Evolutionary conservation across 2,113 vertebrate species (phyloP), one percentile per base, ranked within the genome.

Genomic region (Pelodiscus sinensis): DNA sequence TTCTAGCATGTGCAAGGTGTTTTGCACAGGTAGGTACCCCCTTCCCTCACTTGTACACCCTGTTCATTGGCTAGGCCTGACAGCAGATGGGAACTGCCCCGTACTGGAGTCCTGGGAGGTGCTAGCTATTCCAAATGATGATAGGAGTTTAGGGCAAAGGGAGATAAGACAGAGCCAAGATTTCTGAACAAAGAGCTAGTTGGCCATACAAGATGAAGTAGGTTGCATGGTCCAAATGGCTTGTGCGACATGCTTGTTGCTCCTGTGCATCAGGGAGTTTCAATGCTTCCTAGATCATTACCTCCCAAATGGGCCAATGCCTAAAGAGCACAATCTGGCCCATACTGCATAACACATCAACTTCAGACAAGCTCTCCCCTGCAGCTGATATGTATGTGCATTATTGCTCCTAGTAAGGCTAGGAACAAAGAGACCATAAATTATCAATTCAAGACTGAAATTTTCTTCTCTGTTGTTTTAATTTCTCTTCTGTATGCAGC

Each of bases 361-460:
- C 14, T 58, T 79, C 13, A 52, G 27, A 2, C 11, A 1, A 38
- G 27, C 3, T 18, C 24, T 38, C 82, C 82, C 68, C 94, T 92
- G 93, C 86, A 86, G 19, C 5, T 88, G 79, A 84, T 86, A 88
- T 79, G 86, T 27, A 27, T 4, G 21, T 65, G 62, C 82, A 60
- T 90, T 58, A 5, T 4, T 79, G 79, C 91, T 95, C 89, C 86
- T 85, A 93, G 86, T 86, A 81, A 95, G 89, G 95, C 6, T 3
- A 94, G 94, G 95, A 54, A 57, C 94, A 96, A 97, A 95, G 29
- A 44, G 77, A 81, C 79, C 84, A 92, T 44, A 24, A 2, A 57
- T 84, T 14, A 15, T 79, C 86, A 95, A 79, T 4, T 57, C 86
- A 93, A 87, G 56, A 35, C 79, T 55, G 77, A 79, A 38, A 79